phyloP scores from a whole-genome alignment of 1,140 invertebrate genomes.

The Hypothenemus hampei region DNA sequence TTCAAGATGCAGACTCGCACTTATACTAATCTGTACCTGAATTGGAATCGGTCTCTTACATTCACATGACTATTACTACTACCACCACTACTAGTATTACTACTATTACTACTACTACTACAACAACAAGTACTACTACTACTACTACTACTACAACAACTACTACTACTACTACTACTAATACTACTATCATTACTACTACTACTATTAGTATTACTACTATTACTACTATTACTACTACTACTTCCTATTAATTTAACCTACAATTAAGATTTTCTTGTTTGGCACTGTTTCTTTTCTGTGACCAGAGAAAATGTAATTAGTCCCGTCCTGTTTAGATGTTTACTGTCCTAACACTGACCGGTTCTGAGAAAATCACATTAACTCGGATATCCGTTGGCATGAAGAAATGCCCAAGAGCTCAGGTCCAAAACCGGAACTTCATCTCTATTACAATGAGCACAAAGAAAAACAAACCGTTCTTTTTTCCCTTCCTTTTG shows the following conservation, averaged over 20 bases:
- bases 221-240: too few species aligned
- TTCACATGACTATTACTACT: not conserved
- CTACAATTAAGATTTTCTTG: too few species aligned
- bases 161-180: too few species aligned
- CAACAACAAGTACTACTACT: too few species aligned
- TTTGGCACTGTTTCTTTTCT: too few species aligned
- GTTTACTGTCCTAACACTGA: slow-evolving; percentile 17
- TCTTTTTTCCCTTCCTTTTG: slow-evolving; percentile 5
- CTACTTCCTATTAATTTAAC: too few species aligned
- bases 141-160: too few species aligned
- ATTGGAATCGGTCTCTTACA: not conserved
- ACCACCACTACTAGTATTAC: too few species aligned
- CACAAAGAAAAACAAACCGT: slow-evolving; percentile 15
- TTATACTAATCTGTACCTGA: slow-evolving; percentile 1
- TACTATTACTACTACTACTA: too few species aligned
- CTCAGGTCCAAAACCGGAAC: slow-evolving; percentile 15
- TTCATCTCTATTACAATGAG: slow-evolving; percentile 18
- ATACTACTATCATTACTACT: too few species aligned
- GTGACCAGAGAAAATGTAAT: slow-evolving; percentile 1
- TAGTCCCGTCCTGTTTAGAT: slow-evolving; percentile 18
- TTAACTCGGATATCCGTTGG: slow-evolving; percentile 23
- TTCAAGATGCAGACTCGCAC: slow-evolving; percentile 24
- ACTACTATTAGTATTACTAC: too few species aligned
- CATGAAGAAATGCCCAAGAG: slow-evolving; percentile 11
- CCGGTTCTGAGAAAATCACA: slow-evolving; percentile 17